Conservation (phyloP, 2,113 vertebrate genomes). For the Lanius ludovicianus region DNA sequence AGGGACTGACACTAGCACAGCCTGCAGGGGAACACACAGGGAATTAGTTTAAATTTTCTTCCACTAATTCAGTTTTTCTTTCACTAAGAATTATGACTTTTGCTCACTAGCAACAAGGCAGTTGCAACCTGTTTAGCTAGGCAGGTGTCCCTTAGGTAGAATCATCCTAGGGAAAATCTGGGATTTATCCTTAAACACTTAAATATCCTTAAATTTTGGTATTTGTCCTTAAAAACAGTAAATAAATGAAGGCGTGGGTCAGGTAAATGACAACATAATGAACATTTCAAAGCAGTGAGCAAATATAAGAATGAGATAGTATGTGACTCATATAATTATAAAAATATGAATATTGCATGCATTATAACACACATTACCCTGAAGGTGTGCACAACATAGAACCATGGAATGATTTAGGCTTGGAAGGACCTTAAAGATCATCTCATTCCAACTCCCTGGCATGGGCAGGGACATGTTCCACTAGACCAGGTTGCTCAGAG, state of each 20-base stretch:
- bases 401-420: neutral
- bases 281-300: neutral
- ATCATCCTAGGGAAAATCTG: neutral
- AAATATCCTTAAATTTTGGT: neutral
- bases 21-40: neutral
- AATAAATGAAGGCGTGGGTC: neutral
- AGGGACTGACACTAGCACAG: neutral
- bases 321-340: neutral
- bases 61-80: neutral
- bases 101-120: neutral
- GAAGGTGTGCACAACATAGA: neutral
- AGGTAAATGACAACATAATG: neutral
- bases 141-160: neutral
- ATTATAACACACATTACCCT: neutral
- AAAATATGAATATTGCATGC: neutral
- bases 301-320: neutral
- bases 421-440: neutral
- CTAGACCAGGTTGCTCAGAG: neutral
- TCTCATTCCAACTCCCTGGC: neutral
- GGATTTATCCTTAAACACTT: neutral
- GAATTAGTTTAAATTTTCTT: neutral
- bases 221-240: neutral
- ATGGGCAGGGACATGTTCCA: neutral
- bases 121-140: neutral
- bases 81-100: neutral